Evolutionary conservation across 2,888 invertebrate species (phyloP).

Genomic region (Sminthurinus aureus): DNA sequence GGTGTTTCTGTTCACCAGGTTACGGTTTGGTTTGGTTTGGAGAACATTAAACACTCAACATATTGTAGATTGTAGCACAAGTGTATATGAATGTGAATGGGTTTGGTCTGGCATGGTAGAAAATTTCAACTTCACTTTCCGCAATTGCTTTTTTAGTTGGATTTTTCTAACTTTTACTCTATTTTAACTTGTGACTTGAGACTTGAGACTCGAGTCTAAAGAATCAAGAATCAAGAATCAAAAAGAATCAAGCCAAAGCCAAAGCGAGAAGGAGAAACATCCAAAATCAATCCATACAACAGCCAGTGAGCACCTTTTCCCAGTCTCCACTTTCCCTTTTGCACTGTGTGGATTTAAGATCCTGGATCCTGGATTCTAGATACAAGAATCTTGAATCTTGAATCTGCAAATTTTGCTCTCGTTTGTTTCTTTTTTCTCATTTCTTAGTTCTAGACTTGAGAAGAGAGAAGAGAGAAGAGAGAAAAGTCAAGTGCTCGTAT

Average conservation of each 20-base stretch:
- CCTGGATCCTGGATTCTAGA: not conserved
- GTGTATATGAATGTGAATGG: not conserved
- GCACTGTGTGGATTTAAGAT: too few relatives aligned
- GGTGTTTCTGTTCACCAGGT: not conserved
- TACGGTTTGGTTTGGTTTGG: too few relatives aligned
- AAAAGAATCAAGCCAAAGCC: too few relatives aligned
- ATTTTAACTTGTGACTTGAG: not conserved
- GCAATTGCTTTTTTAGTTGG: slow-evolving; percentile 32
- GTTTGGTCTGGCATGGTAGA: not conserved
- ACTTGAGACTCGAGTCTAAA: slow-evolving; percentile 8
- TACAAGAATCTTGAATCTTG: slow-evolving; percentile 7
- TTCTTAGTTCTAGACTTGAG: not conserved
- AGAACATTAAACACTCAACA: too few relatives aligned
- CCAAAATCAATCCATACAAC: not conserved
- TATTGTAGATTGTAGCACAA: too few relatives aligned
- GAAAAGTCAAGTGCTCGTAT: not conserved
- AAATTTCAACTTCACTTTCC: slow-evolving; percentile 43
- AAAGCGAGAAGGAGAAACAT: too few relatives aligned
- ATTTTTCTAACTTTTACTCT: slow-evolving; percentile 1
- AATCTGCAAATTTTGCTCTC: slow-evolving; percentile 15
- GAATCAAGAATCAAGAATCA: not conserved
- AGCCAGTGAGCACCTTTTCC: not conserved
- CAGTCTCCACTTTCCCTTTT: not conserved
- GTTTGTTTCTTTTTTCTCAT: slow-evolving; percentile 4
- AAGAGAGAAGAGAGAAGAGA: not conserved